Evolutionary conservation across 1,140 invertebrate genomes (phyloP).

Genomic region (Apis dorsata): DNA sequence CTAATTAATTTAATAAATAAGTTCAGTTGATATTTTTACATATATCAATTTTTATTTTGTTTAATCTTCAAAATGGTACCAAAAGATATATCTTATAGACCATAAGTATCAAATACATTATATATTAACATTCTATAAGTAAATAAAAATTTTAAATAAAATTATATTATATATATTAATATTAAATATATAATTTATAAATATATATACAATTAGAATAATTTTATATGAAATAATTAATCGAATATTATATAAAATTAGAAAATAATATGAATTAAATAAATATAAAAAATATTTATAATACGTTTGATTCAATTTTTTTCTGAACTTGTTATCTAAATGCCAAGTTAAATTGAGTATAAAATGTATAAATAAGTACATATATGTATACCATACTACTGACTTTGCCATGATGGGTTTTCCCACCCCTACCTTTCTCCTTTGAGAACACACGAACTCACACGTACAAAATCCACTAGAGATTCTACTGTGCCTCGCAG

Average conservation of each 20-base stretch:
- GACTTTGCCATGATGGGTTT: conserved; percentile 64
- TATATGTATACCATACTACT: conserved; percentile 14
- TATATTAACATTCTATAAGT: too few relatives aligned
- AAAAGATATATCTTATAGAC: too few relatives aligned
- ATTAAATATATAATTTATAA: too few relatives aligned
- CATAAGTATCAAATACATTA: too few relatives aligned
- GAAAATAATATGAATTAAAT: neutral
- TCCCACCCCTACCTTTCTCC: conserved; percentile 57
- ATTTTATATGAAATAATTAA: neutral
- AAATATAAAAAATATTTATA: neutral
- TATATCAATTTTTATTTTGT: too few relatives aligned
- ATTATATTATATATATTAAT: too few relatives aligned
- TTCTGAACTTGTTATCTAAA: conserved; percentile 30
- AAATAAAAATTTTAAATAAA: too few relatives aligned
- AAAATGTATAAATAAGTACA: neutral
- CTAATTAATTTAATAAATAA: too few relatives aligned
- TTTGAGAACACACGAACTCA: neutral
- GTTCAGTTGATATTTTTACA: too few relatives aligned
- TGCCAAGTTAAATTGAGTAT: conserved; percentile 37
- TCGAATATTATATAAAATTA: neutral
- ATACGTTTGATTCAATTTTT: conserved; percentile 7
- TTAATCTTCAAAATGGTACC: too few relatives aligned
- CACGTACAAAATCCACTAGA: conserved; percentile 5
- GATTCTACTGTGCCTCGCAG: conserved; percentile 20
- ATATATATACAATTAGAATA: too few relatives aligned